Conservation (phyloP, 2,888 invertebrate genomes). For the Poecilobothrus nobilitatus region DNA sequence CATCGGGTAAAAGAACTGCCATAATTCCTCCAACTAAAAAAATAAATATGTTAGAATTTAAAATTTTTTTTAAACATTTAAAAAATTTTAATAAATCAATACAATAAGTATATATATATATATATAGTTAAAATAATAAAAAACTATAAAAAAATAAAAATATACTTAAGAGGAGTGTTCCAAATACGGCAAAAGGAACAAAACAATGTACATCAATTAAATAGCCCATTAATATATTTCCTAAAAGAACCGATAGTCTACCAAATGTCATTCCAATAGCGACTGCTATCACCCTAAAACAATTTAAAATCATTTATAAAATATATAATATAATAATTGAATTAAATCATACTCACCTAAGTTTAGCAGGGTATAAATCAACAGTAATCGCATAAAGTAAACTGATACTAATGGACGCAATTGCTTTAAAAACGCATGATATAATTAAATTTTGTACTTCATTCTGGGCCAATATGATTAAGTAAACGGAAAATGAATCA, state of each 20-base stretch:
- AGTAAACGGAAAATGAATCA: neutral
- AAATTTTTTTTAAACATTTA: neutral
- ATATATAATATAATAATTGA: no score
- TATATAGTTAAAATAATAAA: no score
- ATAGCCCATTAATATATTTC: neutral
- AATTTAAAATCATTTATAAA: neutral
- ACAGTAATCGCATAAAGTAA: neutral
- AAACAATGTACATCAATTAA: neutral
- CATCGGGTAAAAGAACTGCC: neutral
- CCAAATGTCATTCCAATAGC: neutral
- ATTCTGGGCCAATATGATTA: neutral
- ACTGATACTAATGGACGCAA: neutral
- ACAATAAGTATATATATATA: no score
- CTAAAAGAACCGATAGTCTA: neutral
- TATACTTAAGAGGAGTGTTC: neutral
- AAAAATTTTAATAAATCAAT: no score
- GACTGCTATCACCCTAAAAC: neutral
- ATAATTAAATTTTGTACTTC: neutral
- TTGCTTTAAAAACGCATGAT: neutral
- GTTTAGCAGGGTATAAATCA: neutral
- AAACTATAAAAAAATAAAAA: no score
- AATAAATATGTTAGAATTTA: no score
- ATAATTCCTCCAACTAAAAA: neutral
- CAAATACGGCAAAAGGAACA: neutral
- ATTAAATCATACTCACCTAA: neutral